A percentile compares a stretch with the other conserved stretches of the same genome.
Conservation (phyloP, 1,140 invertebrate genomes). For the Drosophila ficusphila region DNA sequence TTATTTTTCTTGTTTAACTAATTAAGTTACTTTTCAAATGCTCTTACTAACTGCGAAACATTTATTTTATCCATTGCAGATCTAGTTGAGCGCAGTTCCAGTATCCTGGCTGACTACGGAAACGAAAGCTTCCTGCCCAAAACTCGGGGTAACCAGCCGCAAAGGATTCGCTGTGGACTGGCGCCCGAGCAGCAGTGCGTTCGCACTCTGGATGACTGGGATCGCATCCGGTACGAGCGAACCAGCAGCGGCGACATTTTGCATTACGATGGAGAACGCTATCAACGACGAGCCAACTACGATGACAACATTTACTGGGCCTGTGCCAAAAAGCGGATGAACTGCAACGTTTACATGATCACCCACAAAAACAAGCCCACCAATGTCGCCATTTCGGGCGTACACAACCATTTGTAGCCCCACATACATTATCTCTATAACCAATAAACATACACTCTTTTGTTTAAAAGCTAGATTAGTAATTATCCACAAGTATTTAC, state of each 20-base stretch:
- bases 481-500: background rate
- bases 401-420: conserved; percentile 58
- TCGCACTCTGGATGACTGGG: conserved; percentile 69
- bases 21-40: background rate
- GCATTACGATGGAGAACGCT: conserved; percentile 48
- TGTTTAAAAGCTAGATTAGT: conserved; percentile 15
- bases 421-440: background rate
- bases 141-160: background rate
- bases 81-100: conserved; percentile 25
- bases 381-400: conserved; percentile 63
- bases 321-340: conserved; percentile 21
- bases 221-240: conserved; percentile 56
- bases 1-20: background rate
- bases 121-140: conserved; percentile 66
- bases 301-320: conserved; percentile 46
- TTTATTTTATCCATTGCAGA: conserved; percentile 28
- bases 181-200: background rate
- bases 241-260: conserved; percentile 32
- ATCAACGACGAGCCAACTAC: conserved; percentile 29
- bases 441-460: conserved; percentile 14
- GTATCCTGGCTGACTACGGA: conserved; percentile 51
- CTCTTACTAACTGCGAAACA: background rate
- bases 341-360: conserved; percentile 54
- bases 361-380: conserved; percentile 59
- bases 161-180: conserved; percentile 29